Base-by-base conservation (phyloP, 2,888 invertebrate species). In the Dasypogon diadema region DNA sequence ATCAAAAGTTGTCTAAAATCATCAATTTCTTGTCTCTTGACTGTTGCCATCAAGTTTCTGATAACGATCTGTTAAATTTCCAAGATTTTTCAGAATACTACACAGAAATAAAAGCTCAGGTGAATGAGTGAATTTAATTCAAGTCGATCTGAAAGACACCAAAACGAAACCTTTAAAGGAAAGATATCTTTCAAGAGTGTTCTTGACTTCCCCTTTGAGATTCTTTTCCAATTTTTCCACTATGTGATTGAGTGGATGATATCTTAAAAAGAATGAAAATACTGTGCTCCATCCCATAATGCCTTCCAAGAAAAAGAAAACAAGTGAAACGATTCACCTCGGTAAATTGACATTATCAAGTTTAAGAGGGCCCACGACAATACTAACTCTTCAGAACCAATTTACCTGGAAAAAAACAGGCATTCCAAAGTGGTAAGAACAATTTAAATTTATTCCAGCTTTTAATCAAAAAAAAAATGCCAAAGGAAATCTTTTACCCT, bases 61-160 rank as follows among this genome's bases (percentile, higher is more conserved):
- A n/a, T n/a, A n/a, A n/a, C n/a, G n/a, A n/a, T n/a, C n/a, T n/a
- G n/a, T 30, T 10, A 30, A 30, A 30, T 30, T 30, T 30, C 34
- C 34, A 6, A 10, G n/a, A 30, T 6, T 30, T 30, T 30, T 30
- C 34, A 30, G 6, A 30, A 6, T 30, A 6, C 34, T 5, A 30
- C n/a, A 48, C 2, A 5, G 48, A 16, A 48, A 16, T 6, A 6
- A 48, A 48, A 48, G 48, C 5, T 4, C 14, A 6, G n/a, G 8
- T n/a, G 12, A 30, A 5, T 24, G 46, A 18, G 24, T 68, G 22
- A 68, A 68, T 68, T 68, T 22, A 46, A 68, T 68, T 70, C 55
- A 24, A 55, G n/a, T 37, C 30, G 48, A 75, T 75, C 51, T 70
- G 16, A 54, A 65, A 37, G 54, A 54, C 22, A 37, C 54, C 54